Conservation (phyloP, 2,113 vertebrate species). For the Regulus satrapa region DNA sequence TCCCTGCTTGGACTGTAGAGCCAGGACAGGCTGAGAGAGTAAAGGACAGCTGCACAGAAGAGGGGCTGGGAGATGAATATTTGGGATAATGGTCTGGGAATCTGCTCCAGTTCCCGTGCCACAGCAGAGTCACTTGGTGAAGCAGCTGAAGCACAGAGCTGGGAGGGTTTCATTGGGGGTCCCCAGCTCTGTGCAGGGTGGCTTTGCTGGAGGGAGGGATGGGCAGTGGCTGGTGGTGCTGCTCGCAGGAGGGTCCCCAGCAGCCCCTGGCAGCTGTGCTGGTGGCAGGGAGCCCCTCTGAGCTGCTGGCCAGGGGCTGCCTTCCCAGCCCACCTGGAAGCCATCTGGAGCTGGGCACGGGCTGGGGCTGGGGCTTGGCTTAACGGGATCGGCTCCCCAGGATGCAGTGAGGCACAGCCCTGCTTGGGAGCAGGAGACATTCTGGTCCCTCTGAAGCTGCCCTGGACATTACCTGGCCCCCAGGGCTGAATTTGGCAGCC, state of each 20-base stretch:
- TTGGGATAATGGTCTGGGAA: neutral
- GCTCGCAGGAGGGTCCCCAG: neutral
- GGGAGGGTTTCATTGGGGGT: accelerated
- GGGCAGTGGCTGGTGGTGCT: neutral
- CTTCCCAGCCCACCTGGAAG: neutral
- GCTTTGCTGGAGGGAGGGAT: neutral
- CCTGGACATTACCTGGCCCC: neutral
- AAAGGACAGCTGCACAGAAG: neutral
- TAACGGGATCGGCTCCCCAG: neutral
- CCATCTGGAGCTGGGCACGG: neutral
- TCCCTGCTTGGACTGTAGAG: neutral
- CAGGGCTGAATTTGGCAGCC: neutral
- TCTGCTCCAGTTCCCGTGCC: neutral
- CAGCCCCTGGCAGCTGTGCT: neutral
- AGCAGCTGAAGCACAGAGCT: neutral
- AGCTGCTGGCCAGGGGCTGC: neutral
- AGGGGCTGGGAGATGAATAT: neutral
- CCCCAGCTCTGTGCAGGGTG: neutral
- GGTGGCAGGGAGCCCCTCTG: neutral
- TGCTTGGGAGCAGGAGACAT: neutral
- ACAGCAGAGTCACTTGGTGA: neutral
- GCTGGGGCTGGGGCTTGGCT: neutral
- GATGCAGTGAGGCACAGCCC: neutral
- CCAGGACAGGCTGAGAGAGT: neutral
- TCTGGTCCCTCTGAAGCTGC: neutral